Conservation (phyloP, 2,888 invertebrate genomes). For the Limnephilus auricula region DNA sequence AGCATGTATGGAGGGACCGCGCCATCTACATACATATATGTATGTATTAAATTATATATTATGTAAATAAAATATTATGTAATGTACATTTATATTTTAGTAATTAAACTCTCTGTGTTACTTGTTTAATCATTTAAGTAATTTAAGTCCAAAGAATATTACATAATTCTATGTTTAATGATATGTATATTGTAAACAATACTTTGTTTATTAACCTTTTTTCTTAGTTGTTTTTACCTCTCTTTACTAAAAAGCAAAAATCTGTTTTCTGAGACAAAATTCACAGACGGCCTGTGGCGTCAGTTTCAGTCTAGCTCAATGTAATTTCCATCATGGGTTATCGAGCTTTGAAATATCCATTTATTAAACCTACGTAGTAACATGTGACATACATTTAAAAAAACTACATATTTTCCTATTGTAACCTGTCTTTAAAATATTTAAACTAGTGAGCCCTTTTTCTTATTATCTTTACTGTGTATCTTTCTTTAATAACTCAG, state of each 20-base stretch:
- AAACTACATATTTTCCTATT: not conserved
- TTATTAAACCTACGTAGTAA: not conserved
- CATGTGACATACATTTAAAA: not conserved
- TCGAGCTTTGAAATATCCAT: not conserved
- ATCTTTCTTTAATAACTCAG: too few relatives aligned
- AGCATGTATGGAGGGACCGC: too few relatives aligned
- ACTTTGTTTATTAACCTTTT: not conserved
- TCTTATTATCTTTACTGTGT: not conserved
- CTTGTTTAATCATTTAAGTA: not conserved
- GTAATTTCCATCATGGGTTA: not conserved
- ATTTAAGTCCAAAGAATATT: slow-evolving; percentile 13
- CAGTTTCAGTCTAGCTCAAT: not conserved
- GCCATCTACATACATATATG: too few relatives aligned
- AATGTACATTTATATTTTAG: slow-evolving; percentile 2
- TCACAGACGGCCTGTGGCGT: too few relatives aligned
- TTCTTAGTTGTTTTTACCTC: not conserved
- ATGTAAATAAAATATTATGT: not conserved
- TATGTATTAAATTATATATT: not conserved
- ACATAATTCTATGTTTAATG: not conserved
- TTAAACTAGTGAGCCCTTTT: not conserved
- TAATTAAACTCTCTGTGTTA: not conserved
- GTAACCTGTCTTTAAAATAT: not conserved
- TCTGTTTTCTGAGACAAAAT: not conserved
- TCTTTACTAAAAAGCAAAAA: not conserved
- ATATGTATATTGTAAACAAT: not conserved